phyloP scores from a whole-genome alignment of 2,113 vertebrate species.

The Pedionomus torquatus region DNA sequence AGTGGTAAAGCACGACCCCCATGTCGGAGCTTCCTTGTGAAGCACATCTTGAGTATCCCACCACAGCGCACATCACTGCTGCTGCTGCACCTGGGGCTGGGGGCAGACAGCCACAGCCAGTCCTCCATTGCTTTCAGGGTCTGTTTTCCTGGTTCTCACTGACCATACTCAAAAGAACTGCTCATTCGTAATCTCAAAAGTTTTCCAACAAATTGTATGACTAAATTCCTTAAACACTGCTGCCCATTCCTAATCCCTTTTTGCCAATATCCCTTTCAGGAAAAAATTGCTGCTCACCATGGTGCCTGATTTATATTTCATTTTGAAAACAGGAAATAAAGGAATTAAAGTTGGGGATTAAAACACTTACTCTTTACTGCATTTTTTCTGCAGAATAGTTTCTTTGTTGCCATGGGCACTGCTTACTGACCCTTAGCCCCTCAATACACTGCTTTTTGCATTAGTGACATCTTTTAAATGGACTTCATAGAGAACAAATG shows the following conservation, averaged over 20 bases:
- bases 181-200: slow-evolving; percentile 62
- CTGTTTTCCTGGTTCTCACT: slow-evolving; percentile 60
- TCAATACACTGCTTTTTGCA: slow-evolving; percentile 64
- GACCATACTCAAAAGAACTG: slow-evolving; percentile 61
- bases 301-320: slow-evolving; percentile 81
- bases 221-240: slow-evolving; percentile 77
- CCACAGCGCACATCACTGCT: not conserved
- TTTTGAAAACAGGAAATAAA: slow-evolving; percentile 81
- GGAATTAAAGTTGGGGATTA: slow-evolving; percentile 82
- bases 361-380: slow-evolving; percentile 77
- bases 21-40: not conserved
- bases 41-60: not conserved
- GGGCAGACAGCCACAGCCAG: not conserved
- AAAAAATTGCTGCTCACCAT: slow-evolving; percentile 71
- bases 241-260: slow-evolving; percentile 75
- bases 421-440: slow-evolving; percentile 70
- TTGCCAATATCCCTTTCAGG: slow-evolving; percentile 74
- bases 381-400: slow-evolving; percentile 75
- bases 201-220: slow-evolving; percentile 77
- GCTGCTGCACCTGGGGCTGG: not conserved
- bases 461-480: slow-evolving; percentile 76
- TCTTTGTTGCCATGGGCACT: slow-evolving; percentile 77
- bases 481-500: slow-evolving; percentile 66
- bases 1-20: not conserved
- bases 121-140: slow-evolving; percentile 46